Evolutionary conservation across 2,797 vertebrate species (phyloP).

Genomic region (Oophaga sylvatica): DNA sequence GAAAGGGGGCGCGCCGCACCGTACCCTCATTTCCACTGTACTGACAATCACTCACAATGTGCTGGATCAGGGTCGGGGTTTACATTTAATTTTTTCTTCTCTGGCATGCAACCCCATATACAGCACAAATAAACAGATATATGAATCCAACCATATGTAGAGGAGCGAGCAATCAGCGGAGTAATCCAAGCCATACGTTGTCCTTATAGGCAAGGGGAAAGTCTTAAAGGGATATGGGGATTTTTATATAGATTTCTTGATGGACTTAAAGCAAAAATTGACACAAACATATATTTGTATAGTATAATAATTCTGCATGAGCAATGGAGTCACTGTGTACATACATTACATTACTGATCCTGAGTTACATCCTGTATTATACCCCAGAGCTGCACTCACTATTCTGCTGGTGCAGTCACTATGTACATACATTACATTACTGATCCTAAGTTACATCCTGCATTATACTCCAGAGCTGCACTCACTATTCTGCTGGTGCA

Average conservation of each 20-base stretch:
- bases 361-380: no score
- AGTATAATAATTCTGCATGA: no score
- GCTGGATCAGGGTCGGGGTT: not conserved
- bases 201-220: constrained; percentile 29
- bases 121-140: constrained; percentile 17
- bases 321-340: no score
- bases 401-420: no score
- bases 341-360: no score
- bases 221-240: not conserved
- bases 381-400: no score
- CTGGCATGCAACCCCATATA: constrained; percentile 46
- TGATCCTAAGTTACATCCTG: no score
- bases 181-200: constrained; percentile 72
- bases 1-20: not conserved
- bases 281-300: no score
- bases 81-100: constrained; percentile 41
- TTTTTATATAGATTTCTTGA: not conserved
- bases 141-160: constrained; percentile 64
- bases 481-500: no score
- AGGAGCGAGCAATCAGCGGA: constrained; percentile 60
- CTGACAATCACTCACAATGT: constrained; percentile 25
- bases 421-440: no score
- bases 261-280: not conserved
- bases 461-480: no score
- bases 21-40: not conserved